Conservation (phyloP, 2,113 vertebrate species). For the Ptilorrhoa leucosticta region DNA sequence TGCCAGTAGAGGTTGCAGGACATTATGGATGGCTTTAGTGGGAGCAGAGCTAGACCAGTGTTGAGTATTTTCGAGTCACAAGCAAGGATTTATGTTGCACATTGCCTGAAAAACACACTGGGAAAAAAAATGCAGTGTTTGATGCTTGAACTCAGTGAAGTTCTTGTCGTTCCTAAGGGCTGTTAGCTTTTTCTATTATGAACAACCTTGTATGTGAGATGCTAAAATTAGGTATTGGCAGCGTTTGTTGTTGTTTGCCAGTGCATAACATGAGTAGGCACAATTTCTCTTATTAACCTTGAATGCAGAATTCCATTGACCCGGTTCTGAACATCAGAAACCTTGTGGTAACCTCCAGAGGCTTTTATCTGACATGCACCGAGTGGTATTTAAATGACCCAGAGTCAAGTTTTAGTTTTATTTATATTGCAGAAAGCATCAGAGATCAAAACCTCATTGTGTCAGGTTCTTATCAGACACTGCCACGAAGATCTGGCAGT, state of each 20-base stretch:
- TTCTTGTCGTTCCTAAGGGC: background rate
- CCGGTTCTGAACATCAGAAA: background rate
- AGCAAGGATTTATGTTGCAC: background rate
- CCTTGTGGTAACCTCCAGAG: constrained; percentile 2
- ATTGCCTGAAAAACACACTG: background rate
- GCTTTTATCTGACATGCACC: background rate
- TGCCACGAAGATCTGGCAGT: background rate
- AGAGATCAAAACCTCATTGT: background rate
- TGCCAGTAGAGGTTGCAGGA: background rate
- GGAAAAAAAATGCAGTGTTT: background rate
- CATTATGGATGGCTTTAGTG: background rate
- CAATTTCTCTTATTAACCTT: constrained; percentile 35
- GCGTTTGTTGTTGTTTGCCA: background rate
- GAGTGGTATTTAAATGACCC: background rate
- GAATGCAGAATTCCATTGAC: constrained; percentile 11
- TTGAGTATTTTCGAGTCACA: background rate
- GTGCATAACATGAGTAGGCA: background rate
- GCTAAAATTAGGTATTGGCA: constrained; percentile 30
- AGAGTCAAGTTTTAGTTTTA: background rate
- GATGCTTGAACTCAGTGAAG: background rate
- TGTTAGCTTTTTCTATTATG: constrained; percentile 3
- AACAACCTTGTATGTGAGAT: background rate
- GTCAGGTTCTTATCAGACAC: background rate
- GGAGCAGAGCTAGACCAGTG: background rate
- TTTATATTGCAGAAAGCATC: background rate